Conservation (phyloP, 2,888 invertebrate genomes). For the Dryadula phaetusa region DNA sequence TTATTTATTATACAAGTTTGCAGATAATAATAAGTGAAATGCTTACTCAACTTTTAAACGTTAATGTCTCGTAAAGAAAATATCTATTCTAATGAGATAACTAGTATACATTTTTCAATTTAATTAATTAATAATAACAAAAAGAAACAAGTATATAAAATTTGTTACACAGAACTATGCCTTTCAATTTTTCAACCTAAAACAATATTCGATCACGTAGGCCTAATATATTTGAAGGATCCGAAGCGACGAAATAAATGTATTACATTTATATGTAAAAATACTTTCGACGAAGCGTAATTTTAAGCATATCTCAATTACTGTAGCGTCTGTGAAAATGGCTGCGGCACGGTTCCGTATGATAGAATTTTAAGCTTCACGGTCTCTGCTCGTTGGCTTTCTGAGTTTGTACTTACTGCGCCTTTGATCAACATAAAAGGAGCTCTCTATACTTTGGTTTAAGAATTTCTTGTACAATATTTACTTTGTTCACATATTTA, state of each 20-base stretch:
- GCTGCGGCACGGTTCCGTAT: constrained; percentile 29
- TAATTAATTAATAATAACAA: no score
- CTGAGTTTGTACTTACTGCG: constrained; percentile 5
- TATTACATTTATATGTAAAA: constrained; percentile 18
- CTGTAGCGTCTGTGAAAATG: constrained; percentile 28
- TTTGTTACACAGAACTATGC: background rate
- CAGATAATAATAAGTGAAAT: constrained; percentile 7
- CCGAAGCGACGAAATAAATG: constrained; percentile 12
- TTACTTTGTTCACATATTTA: constrained; percentile 7
- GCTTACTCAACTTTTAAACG: background rate
- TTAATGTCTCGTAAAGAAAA: background rate
- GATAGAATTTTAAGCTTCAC: constrained; percentile 35
- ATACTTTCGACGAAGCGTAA: constrained; percentile 23
- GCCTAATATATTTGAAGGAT: background rate
- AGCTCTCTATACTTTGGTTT: background rate
- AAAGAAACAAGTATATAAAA: background rate
- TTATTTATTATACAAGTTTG: background rate
- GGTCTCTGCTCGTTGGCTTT: constrained; percentile 18
- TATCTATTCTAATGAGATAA: background rate
- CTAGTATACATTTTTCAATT: background rate
- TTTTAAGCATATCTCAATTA: constrained; percentile 31
- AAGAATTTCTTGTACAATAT: background rate
- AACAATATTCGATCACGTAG: constrained; percentile 2
- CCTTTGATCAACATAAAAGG: constrained; percentile 28
- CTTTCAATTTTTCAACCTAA: background rate